Base-by-base conservation (phyloP, 2,113 vertebrate species). In the Porphyrio hochstetteri region DNA sequence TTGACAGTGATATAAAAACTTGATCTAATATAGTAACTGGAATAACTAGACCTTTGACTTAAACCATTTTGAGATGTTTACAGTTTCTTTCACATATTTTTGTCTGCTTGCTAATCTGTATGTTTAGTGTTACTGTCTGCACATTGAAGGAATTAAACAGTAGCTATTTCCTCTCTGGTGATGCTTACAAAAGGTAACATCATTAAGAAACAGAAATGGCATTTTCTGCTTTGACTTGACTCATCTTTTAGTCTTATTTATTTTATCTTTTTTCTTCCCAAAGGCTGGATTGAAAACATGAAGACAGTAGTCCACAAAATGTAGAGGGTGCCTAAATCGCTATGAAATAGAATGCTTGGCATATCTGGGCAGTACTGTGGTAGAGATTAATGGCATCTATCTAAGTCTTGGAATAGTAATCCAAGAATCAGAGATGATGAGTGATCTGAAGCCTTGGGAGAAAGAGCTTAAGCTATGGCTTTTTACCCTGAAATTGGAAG, bases 211-310 rank as follows among this genome's bases (percentile, higher is more conserved):
- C 16, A 86, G 52, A 71, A 76, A 59, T 50, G 61, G 40, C 57
- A 74, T 93, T 96, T 96, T 82, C 77, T 91, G 57, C 81, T 90
- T 92, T 94, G 56, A 74, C 21, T 67, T 82, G n/a, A 83, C 67
- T 86, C 18, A 64, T 27, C 46, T 79, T 78, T 35, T 68, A 38
- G 42, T 46, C 64, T 67, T 33, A 16, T 25, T 53, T 28, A 55
- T 28, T 23, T 71, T 46, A 21, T 13, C 53, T 21, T 77, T 76
- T 85, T 57, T 42, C 63, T 75, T 5, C 29, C 8, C 57, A 92
- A 59, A 93, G 72, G 31, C 55, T 89, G n/a, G 33, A 24, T 56
- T 70, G 70, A 92, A 87, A 90, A 77, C 56, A 52, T 59, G 64
- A 95, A 78, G 83, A 53, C 59, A 69, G 19, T 0, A 0, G 42